These are phyloP conservation scores for Microplitis mediator DNA, from an alignment of 1,140 invertebrate genomes.

Conservation along the genomic window DNA sequence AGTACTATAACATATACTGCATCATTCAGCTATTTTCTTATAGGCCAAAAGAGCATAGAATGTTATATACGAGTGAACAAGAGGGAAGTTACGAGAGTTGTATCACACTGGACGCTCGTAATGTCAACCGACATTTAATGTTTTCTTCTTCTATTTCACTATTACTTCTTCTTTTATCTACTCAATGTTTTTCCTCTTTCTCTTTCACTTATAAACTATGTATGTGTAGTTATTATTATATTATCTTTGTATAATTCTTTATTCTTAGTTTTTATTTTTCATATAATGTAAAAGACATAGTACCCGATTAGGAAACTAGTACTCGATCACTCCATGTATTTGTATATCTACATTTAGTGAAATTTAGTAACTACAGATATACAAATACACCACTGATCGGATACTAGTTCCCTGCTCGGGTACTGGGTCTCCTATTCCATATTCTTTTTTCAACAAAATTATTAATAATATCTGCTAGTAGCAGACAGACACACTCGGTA, in stretches of 20 bases:
- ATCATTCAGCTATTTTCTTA: conserved; percentile 25
- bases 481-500: conserved; percentile 33
- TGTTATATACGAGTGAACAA: conserved; percentile 33
- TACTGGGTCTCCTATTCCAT: background rate
- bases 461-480: conserved; percentile 47
- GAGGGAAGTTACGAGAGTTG: conserved; percentile 38
- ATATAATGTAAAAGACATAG: too few species aligned
- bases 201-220: conserved; percentile 8
- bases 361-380: too few species aligned
- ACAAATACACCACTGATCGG: too few species aligned
- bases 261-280: background rate
- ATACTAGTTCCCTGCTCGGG: too few species aligned
- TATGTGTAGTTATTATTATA: background rate
- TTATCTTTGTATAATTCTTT: conserved; percentile 7
- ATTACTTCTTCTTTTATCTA: conserved; percentile 16
- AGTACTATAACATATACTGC: conserved; percentile 25
- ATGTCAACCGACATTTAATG: conserved; percentile 32
- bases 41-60: conserved; percentile 34
- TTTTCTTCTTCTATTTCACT: conserved; percentile 16
- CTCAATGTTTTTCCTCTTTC: conserved; percentile 1
- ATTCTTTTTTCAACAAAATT: conserved; percentile 39
- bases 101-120: conserved; percentile 45
- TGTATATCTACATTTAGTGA: too few species aligned
- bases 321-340: too few species aligned
- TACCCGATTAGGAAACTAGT: too few species aligned